A percentile compares a stretch with the other conserved stretches of the same genome.
phyloP scores from a whole-genome alignment of 2,113 vertebrate species.

The Leucopsar rothschildi region DNA sequence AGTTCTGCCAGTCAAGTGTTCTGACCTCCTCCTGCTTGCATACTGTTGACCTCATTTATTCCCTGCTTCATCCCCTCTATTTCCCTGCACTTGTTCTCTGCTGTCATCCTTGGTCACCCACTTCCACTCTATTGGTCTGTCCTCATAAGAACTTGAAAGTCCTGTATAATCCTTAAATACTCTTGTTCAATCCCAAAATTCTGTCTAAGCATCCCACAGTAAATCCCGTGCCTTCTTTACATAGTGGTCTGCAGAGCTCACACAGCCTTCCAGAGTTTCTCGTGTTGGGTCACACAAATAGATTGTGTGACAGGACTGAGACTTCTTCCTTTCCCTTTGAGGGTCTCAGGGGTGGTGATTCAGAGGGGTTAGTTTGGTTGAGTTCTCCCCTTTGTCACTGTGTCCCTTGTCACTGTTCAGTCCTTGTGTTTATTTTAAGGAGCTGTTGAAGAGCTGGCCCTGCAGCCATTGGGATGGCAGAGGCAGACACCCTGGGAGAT shows the following conservation, averaged over 20 bases:
- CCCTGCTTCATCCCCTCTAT: background rate
- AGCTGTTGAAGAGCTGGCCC: background rate
- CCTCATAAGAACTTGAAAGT: background rate
- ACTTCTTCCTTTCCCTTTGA: background rate
- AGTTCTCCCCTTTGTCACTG: background rate
- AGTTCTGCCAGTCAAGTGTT: background rate
- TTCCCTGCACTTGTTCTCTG: background rate
- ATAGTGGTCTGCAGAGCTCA: background rate
- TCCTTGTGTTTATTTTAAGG: background rate
- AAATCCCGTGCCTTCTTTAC: background rate
- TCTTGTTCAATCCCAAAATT: background rate
- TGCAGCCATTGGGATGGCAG: background rate
- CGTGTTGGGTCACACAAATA: background rate
- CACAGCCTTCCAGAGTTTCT: background rate
- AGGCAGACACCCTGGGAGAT: background rate
- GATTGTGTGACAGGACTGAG: rapidly evolving
- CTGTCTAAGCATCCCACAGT: background rate
- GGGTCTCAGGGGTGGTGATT: background rate
- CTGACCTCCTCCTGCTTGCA: background rate
- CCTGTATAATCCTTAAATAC: background rate
- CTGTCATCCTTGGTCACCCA: background rate
- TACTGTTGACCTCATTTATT: background rate
- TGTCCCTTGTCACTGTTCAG: background rate
- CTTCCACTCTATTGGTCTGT: background rate
- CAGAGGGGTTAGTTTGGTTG: background rate